phyloP scores from a whole-genome alignment of 2,113 vertebrate species.

The Carassius auratus region DNA sequence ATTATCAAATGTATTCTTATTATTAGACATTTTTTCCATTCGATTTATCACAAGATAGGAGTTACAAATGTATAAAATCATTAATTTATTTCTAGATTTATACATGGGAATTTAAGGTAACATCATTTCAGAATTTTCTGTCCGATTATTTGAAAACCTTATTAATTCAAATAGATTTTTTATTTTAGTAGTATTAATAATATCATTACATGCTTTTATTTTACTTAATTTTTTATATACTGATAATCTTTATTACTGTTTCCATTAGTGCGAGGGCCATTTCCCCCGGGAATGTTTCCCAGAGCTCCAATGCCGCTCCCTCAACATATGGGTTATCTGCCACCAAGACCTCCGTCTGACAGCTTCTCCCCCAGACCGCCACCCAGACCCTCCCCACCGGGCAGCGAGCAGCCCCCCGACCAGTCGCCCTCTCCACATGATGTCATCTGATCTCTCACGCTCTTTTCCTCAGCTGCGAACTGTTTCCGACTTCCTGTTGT shows the following conservation, averaged over 20 bases:
- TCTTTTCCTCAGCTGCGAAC: not conserved
- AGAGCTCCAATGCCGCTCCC: slow-evolving; percentile 70
- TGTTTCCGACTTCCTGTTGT: slow-evolving; percentile 44
- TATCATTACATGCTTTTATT: not conserved
- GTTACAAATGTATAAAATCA: not conserved
- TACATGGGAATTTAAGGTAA: not conserved
- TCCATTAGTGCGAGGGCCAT: slow-evolving; percentile 82
- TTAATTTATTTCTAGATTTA: not conserved
- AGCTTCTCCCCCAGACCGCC: slow-evolving; percentile 60
- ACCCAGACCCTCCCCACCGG: slow-evolving; percentile 63
- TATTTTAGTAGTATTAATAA: no score
- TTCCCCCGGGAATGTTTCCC: slow-evolving; percentile 78
- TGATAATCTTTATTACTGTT: not conserved
- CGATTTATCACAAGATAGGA: not conserved
- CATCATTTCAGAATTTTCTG: not conserved
- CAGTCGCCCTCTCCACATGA: slow-evolving; percentile 68
- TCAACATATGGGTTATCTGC: slow-evolving; percentile 61
- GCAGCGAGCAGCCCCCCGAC: slow-evolving; percentile 66
- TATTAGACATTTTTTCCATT: not conserved
- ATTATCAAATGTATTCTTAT: no score
- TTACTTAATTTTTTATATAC: not conserved
- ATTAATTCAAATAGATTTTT: not conserved
- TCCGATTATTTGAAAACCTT: not conserved
- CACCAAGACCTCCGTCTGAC: slow-evolving; percentile 52
- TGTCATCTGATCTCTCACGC: slow-evolving; percentile 64